phyloP scores from a whole-genome alignment of 2,888 invertebrate species.

The Coleophora deauratella region DNA sequence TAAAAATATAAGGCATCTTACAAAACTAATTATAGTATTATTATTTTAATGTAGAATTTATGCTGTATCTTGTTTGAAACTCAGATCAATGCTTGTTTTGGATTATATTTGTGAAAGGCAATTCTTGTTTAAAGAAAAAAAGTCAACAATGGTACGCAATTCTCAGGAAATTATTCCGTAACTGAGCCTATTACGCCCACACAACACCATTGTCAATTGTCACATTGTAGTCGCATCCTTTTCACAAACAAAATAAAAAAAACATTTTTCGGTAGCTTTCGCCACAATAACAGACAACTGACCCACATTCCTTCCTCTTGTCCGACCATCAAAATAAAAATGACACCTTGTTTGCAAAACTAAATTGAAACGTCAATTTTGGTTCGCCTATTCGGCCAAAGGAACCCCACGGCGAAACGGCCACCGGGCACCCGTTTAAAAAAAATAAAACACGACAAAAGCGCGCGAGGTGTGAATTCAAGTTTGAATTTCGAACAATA shows the following conservation, averaged over 20 bases:
- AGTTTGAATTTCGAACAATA: constrained; percentile 21
- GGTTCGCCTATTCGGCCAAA: constrained; percentile 13
- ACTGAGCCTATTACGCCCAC: too few species aligned
- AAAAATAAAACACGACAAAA: constrained; percentile 17
- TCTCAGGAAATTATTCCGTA: too few species aligned
- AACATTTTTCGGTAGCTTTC: constrained; percentile 2
- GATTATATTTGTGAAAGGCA: not conserved
- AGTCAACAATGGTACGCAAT: not conserved
- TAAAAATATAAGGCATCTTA: too few species aligned
- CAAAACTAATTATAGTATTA: too few species aligned
- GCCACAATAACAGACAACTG: constrained; percentile 5
- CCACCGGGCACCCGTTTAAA: constrained; percentile 7
- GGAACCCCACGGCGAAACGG: constrained; percentile 20
- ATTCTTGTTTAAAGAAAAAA: not conserved
- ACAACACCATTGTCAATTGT: not conserved
- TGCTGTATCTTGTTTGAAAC: too few species aligned
- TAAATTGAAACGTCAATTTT: constrained; percentile 28
- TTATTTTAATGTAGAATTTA: too few species aligned
- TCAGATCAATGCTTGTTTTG: too few species aligned
- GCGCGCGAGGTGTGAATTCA: constrained; percentile 27
- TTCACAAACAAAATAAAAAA: constrained; percentile 2
- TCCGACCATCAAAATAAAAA: constrained; percentile 9
- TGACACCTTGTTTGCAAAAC: constrained; percentile 8
- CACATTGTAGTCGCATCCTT: not conserved
- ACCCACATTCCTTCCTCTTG: constrained; percentile 12